Evolutionary conservation across 2,888 invertebrate species (phyloP).

Genomic region (Cepaea hortensis): DNA sequence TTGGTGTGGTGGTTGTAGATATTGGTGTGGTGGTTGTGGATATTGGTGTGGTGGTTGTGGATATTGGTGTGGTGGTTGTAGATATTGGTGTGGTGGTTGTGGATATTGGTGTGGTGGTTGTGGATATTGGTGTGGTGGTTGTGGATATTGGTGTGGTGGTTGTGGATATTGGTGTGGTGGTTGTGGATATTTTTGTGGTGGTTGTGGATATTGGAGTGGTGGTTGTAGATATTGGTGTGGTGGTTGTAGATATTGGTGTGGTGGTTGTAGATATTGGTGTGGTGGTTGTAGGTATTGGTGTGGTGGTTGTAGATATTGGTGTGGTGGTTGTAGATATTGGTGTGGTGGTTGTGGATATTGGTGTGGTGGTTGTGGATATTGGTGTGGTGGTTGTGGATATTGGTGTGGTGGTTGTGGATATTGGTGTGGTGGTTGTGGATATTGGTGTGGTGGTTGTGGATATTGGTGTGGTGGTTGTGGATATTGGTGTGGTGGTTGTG

Average conservation of each 20-base stretch:
- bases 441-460: neutral
- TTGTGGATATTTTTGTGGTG: neutral
- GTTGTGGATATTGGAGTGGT: too few relatives aligned
- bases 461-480: too few relatives aligned
- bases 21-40: neutral
- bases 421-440: neutral
- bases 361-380: slow-evolving; percentile 10
- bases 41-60: neutral
- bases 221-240: neutral
- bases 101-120: neutral
- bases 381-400: neutral
- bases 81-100: neutral
- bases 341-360: neutral
- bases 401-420: neutral
- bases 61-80: neutral
- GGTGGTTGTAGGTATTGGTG: slow-evolving; percentile 17
- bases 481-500: too few relatives aligned
- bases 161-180: too few relatives aligned
- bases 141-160: slow-evolving; percentile 13
- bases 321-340: neutral
- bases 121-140: neutral
- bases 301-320: neutral
- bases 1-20: too few relatives aligned
- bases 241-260: neutral
- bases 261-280: slow-evolving; percentile 16